A percentile compares a stretch with the other conserved stretches of the same genome.
These are phyloP conservation scores for Gambusia affinis DNA, from an alignment of 2,113 vertebrate genomes.

Conservation along the genomic window DNA sequence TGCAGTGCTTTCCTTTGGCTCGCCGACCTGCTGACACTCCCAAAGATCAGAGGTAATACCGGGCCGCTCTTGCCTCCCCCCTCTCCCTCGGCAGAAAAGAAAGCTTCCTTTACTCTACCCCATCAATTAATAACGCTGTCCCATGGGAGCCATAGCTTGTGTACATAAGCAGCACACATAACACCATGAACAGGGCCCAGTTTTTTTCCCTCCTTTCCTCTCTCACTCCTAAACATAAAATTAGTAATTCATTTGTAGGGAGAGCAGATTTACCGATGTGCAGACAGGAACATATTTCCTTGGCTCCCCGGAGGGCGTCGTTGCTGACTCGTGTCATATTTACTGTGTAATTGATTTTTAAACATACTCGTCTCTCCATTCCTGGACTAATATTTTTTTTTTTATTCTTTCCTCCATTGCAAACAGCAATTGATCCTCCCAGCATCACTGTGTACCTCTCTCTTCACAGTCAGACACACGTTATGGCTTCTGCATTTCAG, in stretches of 20 bases:
- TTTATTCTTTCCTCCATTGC: conserved; percentile 48
- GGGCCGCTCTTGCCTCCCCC: conserved; percentile 16
- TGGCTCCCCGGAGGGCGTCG: conserved; percentile 66
- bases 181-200: conserved; percentile 3
- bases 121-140: conserved; percentile 66
- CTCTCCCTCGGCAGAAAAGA: conserved; percentile 25
- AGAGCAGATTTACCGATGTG: conserved; percentile 72
- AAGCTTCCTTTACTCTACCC: conserved; percentile 39
- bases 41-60: conserved; percentile 62
- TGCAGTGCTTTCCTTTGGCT: conserved; percentile 54
- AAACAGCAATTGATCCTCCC: conserved; percentile 61
- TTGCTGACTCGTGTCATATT: conserved; percentile 82
- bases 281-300: conserved; percentile 74
- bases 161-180: conserved; percentile 54
- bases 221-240: conserved; percentile 66
- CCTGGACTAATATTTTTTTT: conserved; percentile 27
- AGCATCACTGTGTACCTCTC: conserved; percentile 28
- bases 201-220: neutral
- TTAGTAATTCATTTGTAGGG: conserved; percentile 75
- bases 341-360: conserved; percentile 84
- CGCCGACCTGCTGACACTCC: conserved; percentile 58
- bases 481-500: conserved; percentile 33
- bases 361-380: conserved; percentile 70
- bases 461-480: conserved; percentile 53
- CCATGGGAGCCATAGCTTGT: conserved; percentile 55